Conservation (phyloP, 2,113 vertebrate genomes). For the Sinocyclocheilus rhinocerous region DNA sequence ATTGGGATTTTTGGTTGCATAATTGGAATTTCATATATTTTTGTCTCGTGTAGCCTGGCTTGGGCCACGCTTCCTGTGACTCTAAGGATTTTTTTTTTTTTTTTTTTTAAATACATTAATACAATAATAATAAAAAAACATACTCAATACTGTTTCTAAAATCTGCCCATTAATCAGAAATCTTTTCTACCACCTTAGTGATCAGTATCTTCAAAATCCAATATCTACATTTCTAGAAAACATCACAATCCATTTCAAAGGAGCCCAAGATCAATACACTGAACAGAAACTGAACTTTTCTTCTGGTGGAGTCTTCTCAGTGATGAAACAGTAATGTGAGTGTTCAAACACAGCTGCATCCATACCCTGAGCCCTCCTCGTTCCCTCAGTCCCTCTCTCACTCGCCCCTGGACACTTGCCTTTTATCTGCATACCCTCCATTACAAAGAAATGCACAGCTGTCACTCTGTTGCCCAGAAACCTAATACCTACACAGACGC, state of each 20-base stretch:
- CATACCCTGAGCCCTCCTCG: conserved; percentile 25
- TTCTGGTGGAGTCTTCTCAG: neutral
- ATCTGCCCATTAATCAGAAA: too few relatives aligned
- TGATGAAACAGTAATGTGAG: conserved; percentile 61
- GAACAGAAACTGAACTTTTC: neutral
- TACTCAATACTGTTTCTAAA: too few relatives aligned
- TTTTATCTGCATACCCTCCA: conserved; percentile 64
- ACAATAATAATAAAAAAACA: too few relatives aligned
- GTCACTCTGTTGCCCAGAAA: conserved; percentile 77
- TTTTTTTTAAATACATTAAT: too few relatives aligned
- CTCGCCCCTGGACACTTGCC: conserved; percentile 56
- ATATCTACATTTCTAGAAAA: neutral
- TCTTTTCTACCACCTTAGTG: neutral
- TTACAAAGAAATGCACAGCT: conserved; percentile 77
- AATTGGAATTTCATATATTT: neutral
- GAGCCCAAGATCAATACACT: neutral
- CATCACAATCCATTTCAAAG: conserved; percentile 16
- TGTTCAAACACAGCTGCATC: conserved; percentile 76
- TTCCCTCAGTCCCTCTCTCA: conserved; percentile 4
- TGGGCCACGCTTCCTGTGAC: neutral
- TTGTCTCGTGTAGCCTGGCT: neutral
- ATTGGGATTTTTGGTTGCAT: neutral
- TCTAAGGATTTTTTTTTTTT: neutral
- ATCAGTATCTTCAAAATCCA: neutral
- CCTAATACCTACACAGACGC: conserved; percentile 71